Evolutionary conservation across 2,113 vertebrate genomes (phyloP).

Genomic region (Mesitornis unicolor): DNA sequence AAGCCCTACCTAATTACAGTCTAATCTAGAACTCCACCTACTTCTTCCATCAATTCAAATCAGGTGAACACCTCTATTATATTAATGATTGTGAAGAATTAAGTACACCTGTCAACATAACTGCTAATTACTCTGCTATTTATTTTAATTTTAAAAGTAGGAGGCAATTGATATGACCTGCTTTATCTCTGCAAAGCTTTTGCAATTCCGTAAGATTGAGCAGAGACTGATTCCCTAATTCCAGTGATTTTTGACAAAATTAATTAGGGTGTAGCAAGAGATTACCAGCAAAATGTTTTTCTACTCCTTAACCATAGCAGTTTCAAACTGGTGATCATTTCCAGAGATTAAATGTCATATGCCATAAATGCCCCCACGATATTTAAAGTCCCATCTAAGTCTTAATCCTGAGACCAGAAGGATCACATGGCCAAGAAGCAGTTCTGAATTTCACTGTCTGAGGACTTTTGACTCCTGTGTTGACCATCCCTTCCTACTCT

Average conservation of each 20-base stretch:
- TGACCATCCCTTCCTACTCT: neutral
- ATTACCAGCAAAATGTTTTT: neutral
- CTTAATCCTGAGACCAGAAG: neutral
- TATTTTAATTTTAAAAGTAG: neutral
- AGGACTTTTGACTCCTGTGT: neutral
- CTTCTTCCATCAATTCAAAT: neutral
- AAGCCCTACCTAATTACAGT: neutral
- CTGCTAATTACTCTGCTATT: neutral
- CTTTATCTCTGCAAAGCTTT: neutral
- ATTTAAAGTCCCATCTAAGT: neutral
- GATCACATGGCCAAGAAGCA: neutral
- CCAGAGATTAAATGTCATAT: neutral
- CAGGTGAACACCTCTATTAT: neutral
- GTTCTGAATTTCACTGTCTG: neutral
- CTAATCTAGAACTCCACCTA: neutral
- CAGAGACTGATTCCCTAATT: neutral
- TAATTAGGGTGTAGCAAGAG: neutral
- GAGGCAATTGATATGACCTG: neutral
- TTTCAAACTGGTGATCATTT: neutral
- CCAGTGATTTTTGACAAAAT: neutral
- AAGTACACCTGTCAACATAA: neutral
- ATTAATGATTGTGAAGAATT: neutral
- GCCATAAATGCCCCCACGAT: neutral
- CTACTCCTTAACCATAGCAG: neutral
- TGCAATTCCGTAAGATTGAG: neutral